Conservation (phyloP, 2,113 vertebrate genomes). For the Chascanopsetta lugubris region DNA sequence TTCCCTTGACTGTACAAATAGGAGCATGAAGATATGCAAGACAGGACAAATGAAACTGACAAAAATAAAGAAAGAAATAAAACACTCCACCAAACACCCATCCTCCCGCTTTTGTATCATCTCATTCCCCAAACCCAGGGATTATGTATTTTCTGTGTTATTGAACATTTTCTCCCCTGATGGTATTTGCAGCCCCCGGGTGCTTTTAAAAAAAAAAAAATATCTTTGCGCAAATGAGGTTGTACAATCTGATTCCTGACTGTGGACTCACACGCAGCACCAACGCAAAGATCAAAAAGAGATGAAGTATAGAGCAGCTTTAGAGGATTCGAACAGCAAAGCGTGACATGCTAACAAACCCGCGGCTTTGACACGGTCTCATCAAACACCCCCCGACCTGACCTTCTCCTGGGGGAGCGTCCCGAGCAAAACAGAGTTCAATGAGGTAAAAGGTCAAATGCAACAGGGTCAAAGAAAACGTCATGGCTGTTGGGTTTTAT, state of each 20-base stretch:
- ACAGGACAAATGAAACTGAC: constrained; percentile 52
- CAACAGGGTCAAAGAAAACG: too few species aligned
- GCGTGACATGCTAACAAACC: too few species aligned
- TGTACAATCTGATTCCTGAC: background rate
- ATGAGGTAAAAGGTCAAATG: too few species aligned
- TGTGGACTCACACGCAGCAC: background rate
- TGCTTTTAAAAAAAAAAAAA: too few species aligned
- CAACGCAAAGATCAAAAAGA: background rate
- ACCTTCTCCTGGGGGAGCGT: too few species aligned
- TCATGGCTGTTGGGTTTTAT: too few species aligned
- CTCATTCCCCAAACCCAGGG: constrained; percentile 35
- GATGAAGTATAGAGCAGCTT: too few species aligned
- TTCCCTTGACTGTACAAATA: constrained; percentile 2
- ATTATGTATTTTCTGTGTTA: constrained; percentile 13
- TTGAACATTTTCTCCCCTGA: background rate
- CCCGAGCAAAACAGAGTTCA: too few species aligned
- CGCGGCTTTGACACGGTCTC: too few species aligned
- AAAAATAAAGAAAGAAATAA: constrained; percentile 42
- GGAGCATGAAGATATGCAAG: constrained; percentile 45
- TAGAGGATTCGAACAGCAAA: too few species aligned
- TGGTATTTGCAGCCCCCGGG: background rate
- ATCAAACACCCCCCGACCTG: too few species aligned
- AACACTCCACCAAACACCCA: constrained; percentile 31
- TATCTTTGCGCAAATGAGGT: background rate
- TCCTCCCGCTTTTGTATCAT: constrained; percentile 41